phyloP scores from a whole-genome alignment of 2,113 vertebrate species.

The Neodontobutis hainanensis region DNA sequence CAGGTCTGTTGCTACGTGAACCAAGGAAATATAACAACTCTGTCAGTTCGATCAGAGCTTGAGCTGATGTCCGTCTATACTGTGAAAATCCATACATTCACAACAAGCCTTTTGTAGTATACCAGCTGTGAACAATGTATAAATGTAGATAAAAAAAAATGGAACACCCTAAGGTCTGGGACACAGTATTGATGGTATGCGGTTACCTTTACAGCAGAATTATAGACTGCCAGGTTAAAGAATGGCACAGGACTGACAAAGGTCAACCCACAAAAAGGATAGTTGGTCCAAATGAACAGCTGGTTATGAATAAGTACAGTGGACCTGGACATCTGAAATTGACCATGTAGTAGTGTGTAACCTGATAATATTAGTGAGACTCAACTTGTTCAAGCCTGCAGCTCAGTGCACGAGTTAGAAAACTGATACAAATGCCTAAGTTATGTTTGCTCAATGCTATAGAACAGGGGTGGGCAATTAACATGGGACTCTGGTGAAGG shows the following conservation, averaged over 20 bases:
- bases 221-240: background rate
- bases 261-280: background rate
- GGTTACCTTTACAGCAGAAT: background rate
- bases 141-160: too few relatives aligned
- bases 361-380: too few relatives aligned
- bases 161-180: background rate
- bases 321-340: background rate
- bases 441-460: too few relatives aligned
- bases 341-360: background rate
- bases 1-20: constrained; percentile 32
- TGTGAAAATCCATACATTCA: too few relatives aligned
- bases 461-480: too few relatives aligned
- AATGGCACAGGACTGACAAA: background rate
- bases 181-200: background rate
- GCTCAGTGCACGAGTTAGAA: too few relatives aligned
- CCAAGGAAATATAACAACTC: constrained; percentile 1
- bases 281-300: constrained; percentile 2
- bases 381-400: too few relatives aligned
- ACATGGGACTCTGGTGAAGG: too few relatives aligned
- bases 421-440: too few relatives aligned
- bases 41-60: constrained; percentile 18
- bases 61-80: background rate
- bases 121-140: too few relatives aligned
- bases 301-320: constrained; percentile 6
- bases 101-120: too few relatives aligned